Evolutionary conservation across 2,888 invertebrate genomes (phyloP), one percentile per base, ranked within the genome.

Genomic region (Gonocerus acuteangulatus): DNA sequence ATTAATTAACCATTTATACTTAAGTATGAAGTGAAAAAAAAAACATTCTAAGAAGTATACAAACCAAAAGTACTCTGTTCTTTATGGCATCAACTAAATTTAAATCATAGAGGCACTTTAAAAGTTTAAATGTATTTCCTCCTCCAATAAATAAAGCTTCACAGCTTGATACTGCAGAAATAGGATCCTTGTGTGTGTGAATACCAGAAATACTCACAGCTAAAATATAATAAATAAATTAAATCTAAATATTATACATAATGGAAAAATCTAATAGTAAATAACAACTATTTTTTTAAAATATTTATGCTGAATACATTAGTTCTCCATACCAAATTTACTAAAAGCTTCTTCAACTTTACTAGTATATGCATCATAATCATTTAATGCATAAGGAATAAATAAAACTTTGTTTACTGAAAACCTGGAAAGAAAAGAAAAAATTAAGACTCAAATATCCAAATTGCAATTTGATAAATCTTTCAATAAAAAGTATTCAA

Each of bases 101-200:
- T 39, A 82, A 74, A 22, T 87, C 84, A 71, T 88, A 87, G 4
- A 89, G 73, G 0, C 78, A 77, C 72, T 85, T 85, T 21, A 89
- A 72, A 18, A 90, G 77, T 16, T 83, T 76, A 73, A 89, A 90
- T 19, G 89, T 88, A 71, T 90, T 90, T 47, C 89, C 89, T 49
- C 89, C 89, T 7, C 89, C 89, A 34, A 89, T 74, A 73, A 86
- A 89, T 67, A 89, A 81, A 23, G 85, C 85, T 74, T 86, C 77
- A 0, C 86, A 83, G 19, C 75, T 72, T 52, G 76, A 73, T 0
- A 87, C 74, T 18, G 84, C 83, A 59, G 76, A 72, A 3, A 74
- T 70, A 15, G 82, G 81, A 72, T 84, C 77, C 7, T 76, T 63
- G 62, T 75, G 75, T 21, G 78, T 77, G 71, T 89, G 88, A 47